phyloP scores from a whole-genome alignment of 2,888 invertebrate genomes.

The Tetragnatha montana region DNA sequence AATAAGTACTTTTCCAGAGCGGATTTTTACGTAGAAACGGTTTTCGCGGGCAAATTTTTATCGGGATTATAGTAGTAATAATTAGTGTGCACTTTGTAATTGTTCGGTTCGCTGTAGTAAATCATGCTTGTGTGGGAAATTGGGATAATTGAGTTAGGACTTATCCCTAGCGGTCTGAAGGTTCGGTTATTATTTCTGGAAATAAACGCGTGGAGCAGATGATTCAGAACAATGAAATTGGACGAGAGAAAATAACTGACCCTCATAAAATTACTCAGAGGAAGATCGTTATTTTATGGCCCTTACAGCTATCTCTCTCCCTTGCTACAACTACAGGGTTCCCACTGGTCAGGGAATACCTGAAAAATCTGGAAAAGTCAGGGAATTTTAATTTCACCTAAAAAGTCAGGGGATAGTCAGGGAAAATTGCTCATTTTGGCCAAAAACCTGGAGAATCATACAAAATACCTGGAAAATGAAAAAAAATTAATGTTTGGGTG shows the following conservation, averaged over 20 bases:
- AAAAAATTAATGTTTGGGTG: too few relatives aligned
- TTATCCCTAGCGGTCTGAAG: neutral
- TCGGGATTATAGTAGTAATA: neutral
- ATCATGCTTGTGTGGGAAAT: neutral
- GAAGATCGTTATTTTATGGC: too few relatives aligned
- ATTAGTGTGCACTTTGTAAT: neutral
- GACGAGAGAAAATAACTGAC: neutral
- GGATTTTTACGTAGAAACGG: neutral
- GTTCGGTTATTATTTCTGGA: neutral
- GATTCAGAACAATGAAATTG: neutral
- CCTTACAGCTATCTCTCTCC: too few relatives aligned
- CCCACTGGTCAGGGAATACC: too few relatives aligned
- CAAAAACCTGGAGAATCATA: too few relatives aligned
- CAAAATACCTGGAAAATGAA: too few relatives aligned
- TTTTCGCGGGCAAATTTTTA: neutral
- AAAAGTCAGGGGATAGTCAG: too few relatives aligned
- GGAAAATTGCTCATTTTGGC: too few relatives aligned
- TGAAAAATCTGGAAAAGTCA: too few relatives aligned
- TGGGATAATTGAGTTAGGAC: neutral
- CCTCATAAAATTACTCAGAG: neutral
- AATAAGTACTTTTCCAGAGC: neutral
- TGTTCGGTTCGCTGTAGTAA: neutral
- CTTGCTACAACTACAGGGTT: too few relatives aligned
- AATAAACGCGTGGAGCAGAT: neutral
- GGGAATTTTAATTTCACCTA: too few relatives aligned